Evolutionary conservation across 2,113 vertebrate species (phyloP), one percentile per base, ranked within the genome.

Genomic region (Ciconia boyciana): DNA sequence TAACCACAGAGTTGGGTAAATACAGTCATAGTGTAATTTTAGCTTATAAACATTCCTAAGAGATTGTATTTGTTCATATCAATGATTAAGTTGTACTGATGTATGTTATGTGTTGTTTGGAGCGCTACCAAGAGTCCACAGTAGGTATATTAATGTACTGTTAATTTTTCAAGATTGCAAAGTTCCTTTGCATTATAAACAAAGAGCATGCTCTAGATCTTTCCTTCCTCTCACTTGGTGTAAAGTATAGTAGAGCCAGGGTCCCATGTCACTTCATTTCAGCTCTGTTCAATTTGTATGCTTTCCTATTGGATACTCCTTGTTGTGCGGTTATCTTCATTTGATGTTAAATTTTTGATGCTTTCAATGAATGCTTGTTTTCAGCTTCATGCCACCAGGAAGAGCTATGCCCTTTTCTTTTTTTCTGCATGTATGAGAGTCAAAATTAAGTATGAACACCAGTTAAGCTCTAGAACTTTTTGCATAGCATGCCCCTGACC

Each of bases 1-100:
- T 93, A 96, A 98, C 55, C 84, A 96, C 52, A 93, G 86, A 62
- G 96, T 96, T 97, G 97, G 98, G 99, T 99, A 97, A 97, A 83
- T 89, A 96, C n/a, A 74, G 14, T 78, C 71, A 34, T 41, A 74
- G 44, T 91, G 28, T 94, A 46, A 87, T 94, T 97, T 96, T 76
- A 83, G 10, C 82, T 93, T 71, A 83, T 21, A 83, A 76, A 90
- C 36, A 8, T 91, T 78, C 24, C 39, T 76, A 79, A 72, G 57
- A 93, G 44, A 74, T 71, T 90, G 34, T 93, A 34, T 91, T 83
- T 80, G 24, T 89, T 81, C n/a, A 19, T 69, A 57, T 86, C 20
- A 78, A 3, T 82, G 39, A 83, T 66, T 83, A 90, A 70, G 43
- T 89, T 89, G 28, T 66, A 64, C 36, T 87, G 28, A 64, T 87